These are phyloP conservation scores for Caenorhabditis japonica DNA, from an alignment of 2,888 invertebrate genomes.

Conservation along the genomic window DNA sequence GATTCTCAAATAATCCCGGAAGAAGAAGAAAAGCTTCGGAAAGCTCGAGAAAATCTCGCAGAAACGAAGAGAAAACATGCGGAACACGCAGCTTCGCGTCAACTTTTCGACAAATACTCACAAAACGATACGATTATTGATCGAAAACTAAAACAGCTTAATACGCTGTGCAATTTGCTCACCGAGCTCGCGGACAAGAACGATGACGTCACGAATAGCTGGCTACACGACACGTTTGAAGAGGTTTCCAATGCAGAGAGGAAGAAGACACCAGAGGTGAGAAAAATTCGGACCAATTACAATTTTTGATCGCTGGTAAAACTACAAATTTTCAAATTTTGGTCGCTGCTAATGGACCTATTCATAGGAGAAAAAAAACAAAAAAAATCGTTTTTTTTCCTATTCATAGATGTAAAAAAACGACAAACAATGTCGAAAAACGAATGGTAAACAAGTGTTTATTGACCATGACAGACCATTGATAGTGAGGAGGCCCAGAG, in stretches of 20 bases:
- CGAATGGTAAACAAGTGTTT: no score
- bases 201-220: neutral
- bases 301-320: no score
- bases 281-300: no score
- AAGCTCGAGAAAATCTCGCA: conserved; percentile 16
- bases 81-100: conserved; percentile 13
- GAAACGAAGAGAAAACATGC: conserved; percentile 25
- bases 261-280: no score
- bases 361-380: no score
- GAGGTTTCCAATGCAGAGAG: neutral
- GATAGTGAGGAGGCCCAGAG: no score
- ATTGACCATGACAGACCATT: no score
- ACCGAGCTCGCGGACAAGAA: neutral
- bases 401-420: no score
- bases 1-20: conserved; percentile 59
- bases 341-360: no score
- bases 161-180: conserved; percentile 4
- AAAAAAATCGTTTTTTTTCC: no score
- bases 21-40: conserved; percentile 57
- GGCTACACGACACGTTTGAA: conserved; percentile 1
- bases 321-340: no score
- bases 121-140: conserved; percentile 18
- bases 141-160: conserved; percentile 6
- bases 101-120: conserved; percentile 16
- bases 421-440: no score